Evolutionary conservation across 2,113 vertebrate species (phyloP).

Genomic region (Electrona antarctica): DNA sequence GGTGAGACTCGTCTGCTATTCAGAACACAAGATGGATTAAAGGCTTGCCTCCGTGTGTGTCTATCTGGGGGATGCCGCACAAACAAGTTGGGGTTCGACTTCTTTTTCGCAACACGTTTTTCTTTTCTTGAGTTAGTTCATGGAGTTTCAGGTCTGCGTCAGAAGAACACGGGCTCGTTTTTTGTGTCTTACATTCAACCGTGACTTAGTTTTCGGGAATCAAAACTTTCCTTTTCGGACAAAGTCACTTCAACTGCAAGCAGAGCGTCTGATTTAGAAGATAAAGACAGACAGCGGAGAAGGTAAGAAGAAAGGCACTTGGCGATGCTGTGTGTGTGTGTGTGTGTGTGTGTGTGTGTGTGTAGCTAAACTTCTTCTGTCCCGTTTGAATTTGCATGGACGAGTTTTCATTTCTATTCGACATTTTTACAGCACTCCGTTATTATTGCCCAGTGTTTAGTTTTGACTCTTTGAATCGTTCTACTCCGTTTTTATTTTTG

Average conservation of each 20-base stretch:
- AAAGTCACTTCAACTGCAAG: constrained; percentile 24
- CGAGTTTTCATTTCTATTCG: neutral
- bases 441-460: too few relatives aligned
- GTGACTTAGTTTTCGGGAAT: constrained; percentile 43
- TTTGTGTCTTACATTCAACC: constrained; percentile 27
- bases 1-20: constrained; percentile 42
- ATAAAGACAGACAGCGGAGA: constrained; percentile 27
- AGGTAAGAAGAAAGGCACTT: constrained; percentile 53
- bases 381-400: neutral
- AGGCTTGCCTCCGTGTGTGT: constrained; percentile 44
- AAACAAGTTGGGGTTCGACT: constrained; percentile 37
- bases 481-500: neutral
- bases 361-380: neutral
- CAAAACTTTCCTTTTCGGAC: constrained; percentile 25
- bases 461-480: neutral
- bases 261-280: constrained; percentile 17
- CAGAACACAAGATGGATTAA: constrained; percentile 69
- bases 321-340: constrained; percentile 34
- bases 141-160: constrained; percentile 56
- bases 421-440: too few relatives aligned
- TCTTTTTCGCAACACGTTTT: constrained; percentile 2
- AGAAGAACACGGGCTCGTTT: constrained; percentile 41
- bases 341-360: neutral
- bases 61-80: constrained; percentile 30
- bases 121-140: constrained; percentile 48